Base-by-base conservation (phyloP, 2,113 vertebrate genomes). In the Sminthopsis crassicaudata region DNA sequence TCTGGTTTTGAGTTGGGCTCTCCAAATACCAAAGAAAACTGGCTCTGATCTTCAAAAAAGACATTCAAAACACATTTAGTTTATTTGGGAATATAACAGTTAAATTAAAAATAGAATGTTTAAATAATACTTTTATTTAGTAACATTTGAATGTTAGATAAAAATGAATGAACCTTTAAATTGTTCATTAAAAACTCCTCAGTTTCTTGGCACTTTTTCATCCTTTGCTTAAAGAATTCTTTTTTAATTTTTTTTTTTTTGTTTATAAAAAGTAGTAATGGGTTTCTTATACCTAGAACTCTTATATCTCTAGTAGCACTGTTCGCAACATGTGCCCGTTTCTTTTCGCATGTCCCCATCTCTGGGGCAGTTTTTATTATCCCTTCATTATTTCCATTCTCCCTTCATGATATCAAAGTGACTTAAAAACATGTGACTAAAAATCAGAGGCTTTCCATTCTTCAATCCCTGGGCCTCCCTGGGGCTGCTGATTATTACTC, bases 401-500 rank as follows among this genome's bases (percentile, higher is more conserved):
- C 97, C 93, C 91, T 96, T 95, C 93, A 94, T 91, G 95, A 97
- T 98, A 97, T 95, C 97, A 98, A 94, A 95, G 95, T 97, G 95
- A 95, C 92, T 97, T 93, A 98, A 98, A 97, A 96, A 94, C 94
- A 97, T 94, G 96, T 94, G 97, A 97, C 96, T 96, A 97, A 96
- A 98, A 98, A 97, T 97, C 97, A 91, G 91, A 98, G 92, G 94
- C 95, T 98, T 94, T 97, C 98, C 96, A 92, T 97, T 98, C 96
- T 98, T 98, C 97, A 98, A 97, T 95, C 96, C 95, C 91, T 90
- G 95, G 46, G 93, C 90, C 94, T 98, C 97, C 98, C 98, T 95
- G 46, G 93, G 95, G 98, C 98, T 97, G 50, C 67, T 96, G 98
- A 98, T 98, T 98, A 98, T 97, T 98, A 97, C 97, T 98, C 98